Percentiles rank a stretch among this genome's conserved stretches.
phyloP scores from a whole-genome alignment of 2,113 vertebrate genomes.

The Varanus salvator region DNA sequence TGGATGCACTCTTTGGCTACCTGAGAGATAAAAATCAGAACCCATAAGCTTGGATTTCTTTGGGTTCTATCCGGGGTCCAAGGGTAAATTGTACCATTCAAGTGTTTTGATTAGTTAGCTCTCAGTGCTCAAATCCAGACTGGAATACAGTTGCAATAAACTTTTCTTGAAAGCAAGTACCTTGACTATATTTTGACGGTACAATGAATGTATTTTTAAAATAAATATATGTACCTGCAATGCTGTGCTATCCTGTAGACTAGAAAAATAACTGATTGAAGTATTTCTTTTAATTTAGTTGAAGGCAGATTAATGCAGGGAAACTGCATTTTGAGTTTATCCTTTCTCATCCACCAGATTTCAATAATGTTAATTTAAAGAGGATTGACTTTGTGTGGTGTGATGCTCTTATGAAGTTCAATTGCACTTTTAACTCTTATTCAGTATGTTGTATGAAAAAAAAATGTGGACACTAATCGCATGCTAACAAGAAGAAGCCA shows the following conservation, averaged over 20 bases:
- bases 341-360: slow-evolving; percentile 47
- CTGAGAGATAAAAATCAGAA: slow-evolving; percentile 85
- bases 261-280: slow-evolving; percentile 11
- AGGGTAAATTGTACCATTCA: rapidly evolving
- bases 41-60: background rate
- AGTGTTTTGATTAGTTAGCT: slow-evolving; percentile 2
- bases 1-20: slow-evolving; percentile 88
- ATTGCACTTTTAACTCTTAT: slow-evolving; percentile 49
- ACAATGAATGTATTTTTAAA: slow-evolving; percentile 50
- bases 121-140: slow-evolving; percentile 9
- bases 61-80: slow-evolving; percentile 13
- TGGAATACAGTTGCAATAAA: slow-evolving; percentile 30
- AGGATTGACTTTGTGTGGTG: slow-evolving; percentile 41
- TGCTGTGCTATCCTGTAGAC: background rate
- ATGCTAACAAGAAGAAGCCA: background rate
- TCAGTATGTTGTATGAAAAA: slow-evolving; percentile 26
- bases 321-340: background rate
- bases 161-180: slow-evolving; percentile 51
- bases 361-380: slow-evolving; percentile 52
- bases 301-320: slow-evolving; percentile 46
- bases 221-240: slow-evolving; percentile 31
- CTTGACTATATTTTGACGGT: slow-evolving; percentile 45
- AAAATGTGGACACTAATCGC: background rate
- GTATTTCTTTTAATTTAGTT: slow-evolving; percentile 37
- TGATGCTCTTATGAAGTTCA: slow-evolving; percentile 23